A percentile compares a stretch with the other conserved stretches of the same genome.
Evolutionary conservation across 2,797 vertebrate species (phyloP).

Genomic region (Hydrophis major): DNA sequence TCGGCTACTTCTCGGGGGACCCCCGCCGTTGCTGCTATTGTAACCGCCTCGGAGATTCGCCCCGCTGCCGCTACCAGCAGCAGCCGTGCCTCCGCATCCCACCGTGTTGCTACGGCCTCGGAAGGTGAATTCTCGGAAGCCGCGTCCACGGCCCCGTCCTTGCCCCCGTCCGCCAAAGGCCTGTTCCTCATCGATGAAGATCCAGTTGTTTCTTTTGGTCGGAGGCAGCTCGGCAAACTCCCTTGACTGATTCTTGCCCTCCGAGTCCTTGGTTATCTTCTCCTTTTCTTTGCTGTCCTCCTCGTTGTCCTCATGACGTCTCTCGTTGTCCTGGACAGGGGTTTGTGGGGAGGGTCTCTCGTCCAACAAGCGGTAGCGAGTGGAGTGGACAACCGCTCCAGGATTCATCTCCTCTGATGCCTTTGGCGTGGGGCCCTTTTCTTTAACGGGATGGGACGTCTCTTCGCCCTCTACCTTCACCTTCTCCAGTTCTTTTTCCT

Average conservation of each 20-base stretch:
- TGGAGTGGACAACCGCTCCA: conserved; percentile 56
- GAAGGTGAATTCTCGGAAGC: conserved; percentile 89
- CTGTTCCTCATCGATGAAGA: conserved; percentile 97
- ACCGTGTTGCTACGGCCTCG: conserved; percentile 72
- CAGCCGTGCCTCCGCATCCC: conserved; percentile 7
- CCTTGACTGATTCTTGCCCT: conserved; percentile 70
- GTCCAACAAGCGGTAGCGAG: conserved; percentile 53
- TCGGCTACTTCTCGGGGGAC: conserved; percentile 72
- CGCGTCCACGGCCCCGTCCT: conserved; percentile 81
- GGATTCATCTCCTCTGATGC: conserved; percentile 52
- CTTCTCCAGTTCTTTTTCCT: conserved; percentile 93
- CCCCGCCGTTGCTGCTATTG: conserved; percentile 53
- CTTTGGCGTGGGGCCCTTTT: conserved; percentile 68
- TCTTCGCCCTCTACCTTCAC: conserved; percentile 84
- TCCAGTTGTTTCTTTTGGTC: conserved; percentile 93
- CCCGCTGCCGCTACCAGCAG: conserved; percentile 42
- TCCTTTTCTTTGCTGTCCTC: conserved; percentile 73
- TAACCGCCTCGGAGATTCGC: conserved; percentile 30
- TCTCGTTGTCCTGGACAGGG: conserved; percentile 71
- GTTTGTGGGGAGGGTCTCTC: conserved; percentile 73
- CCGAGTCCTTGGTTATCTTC: conserved; percentile 79
- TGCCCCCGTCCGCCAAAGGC: conserved; percentile 88
- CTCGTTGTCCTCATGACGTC: conserved; percentile 70
- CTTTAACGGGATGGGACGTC: conserved; percentile 62
- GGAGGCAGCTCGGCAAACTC: conserved; percentile 78